Evolutionary conservation across 1,140 invertebrate genomes (phyloP).

Genomic region (Caerostris extrusa): DNA sequence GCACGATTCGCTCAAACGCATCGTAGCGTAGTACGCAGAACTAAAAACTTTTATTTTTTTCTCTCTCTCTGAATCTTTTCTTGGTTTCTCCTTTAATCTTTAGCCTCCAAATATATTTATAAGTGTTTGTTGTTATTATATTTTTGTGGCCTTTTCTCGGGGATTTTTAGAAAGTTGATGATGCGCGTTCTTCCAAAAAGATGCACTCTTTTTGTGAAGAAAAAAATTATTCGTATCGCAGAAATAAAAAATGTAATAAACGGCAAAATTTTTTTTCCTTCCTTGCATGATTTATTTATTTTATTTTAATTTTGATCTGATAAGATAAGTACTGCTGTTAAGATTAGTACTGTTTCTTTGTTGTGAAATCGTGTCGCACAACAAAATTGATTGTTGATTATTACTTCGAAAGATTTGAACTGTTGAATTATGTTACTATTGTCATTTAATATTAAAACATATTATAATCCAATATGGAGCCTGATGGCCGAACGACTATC

Average conservation of each 20-base stretch:
- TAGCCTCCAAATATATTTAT: conserved; percentile 42
- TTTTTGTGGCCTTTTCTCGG: neutral
- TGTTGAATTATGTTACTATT: too few relatives aligned
- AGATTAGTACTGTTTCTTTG: too few relatives aligned
- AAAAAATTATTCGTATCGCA: neutral
- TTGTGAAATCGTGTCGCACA: too few relatives aligned
- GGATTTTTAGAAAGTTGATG: conserved; percentile 38
- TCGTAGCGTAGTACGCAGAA: conserved; percentile 22
- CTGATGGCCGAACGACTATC: too few relatives aligned
- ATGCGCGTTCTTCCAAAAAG: conserved; percentile 33
- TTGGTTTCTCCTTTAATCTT: neutral
- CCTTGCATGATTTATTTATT: neutral
- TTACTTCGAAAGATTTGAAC: too few relatives aligned
- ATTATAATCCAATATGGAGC: too few relatives aligned
- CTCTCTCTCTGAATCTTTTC: neutral
- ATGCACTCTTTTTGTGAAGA: conserved; percentile 15
- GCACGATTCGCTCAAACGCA: conserved; percentile 31
- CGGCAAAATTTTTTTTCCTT: neutral
- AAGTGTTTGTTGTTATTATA: conserved; percentile 28
- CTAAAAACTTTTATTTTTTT: neutral
- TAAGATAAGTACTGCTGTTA: too few relatives aligned
- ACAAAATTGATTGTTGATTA: too few relatives aligned
- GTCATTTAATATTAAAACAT: too few relatives aligned
- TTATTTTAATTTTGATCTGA: too few relatives aligned
- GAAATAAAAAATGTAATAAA: neutral